These are phyloP conservation scores for Archilochus colubris DNA, from an alignment of 2,113 vertebrate genomes.

Conservation along the genomic window DNA sequence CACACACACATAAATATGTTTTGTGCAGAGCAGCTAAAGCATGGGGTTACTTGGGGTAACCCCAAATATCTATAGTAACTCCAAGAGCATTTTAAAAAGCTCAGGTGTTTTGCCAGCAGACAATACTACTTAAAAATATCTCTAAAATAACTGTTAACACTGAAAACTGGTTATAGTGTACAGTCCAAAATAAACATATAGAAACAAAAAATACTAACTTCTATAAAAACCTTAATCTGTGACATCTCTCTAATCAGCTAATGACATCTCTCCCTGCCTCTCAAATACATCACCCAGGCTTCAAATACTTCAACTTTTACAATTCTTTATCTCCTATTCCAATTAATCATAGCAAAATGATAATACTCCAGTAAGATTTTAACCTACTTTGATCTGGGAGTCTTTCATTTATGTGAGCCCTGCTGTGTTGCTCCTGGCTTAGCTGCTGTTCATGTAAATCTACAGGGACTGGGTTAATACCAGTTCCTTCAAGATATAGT, in stretches of 20 bases:
- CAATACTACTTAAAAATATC: background rate
- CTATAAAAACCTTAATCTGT: background rate
- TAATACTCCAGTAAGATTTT: background rate
- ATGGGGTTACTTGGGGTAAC: background rate
- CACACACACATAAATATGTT: accelerated
- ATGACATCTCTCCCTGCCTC: background rate
- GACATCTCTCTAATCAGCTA: too few relatives aligned
- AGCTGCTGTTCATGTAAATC: slow-evolving; percentile 96
- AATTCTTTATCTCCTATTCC: background rate
- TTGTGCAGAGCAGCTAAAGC: background rate
- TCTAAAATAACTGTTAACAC: background rate
- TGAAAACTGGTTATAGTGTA: background rate
- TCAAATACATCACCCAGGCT: background rate
- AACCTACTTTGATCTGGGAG: slow-evolving; percentile 78
- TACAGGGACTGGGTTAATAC: slow-evolving; percentile 90
- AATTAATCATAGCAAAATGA: background rate
- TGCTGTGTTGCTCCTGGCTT: slow-evolving; percentile 91
- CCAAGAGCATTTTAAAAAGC: background rate
- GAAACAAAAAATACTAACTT: background rate
- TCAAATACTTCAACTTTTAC: background rate
- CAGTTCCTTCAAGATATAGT: slow-evolving; percentile 92
- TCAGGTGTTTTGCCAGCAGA: background rate
- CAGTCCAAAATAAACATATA: background rate
- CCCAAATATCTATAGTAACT: background rate
- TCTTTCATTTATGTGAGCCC: slow-evolving; percentile 85